Conservation (phyloP, 2,888 invertebrate species). For the Thalpophila matura region DNA sequence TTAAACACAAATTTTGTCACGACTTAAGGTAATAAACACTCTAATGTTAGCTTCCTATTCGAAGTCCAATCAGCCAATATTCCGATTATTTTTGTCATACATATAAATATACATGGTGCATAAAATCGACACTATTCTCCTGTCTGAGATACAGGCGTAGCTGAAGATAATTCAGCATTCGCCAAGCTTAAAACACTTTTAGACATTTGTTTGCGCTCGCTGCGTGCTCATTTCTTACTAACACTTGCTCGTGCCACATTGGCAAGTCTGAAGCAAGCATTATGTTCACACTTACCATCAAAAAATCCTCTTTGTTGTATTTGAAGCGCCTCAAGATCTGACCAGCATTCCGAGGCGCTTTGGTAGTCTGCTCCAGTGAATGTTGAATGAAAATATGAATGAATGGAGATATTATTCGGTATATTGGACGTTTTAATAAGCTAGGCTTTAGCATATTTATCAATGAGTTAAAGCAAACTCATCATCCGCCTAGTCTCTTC, state of each 20-base stretch:
- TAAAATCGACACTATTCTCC: not conserved
- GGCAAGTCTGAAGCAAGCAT: constrained; percentile 26
- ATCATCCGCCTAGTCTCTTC: too few species aligned
- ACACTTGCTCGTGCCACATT: constrained; percentile 18
- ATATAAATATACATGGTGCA: constrained; percentile 17
- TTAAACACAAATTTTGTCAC: constrained; percentile 10
- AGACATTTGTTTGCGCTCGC: constrained; percentile 7
- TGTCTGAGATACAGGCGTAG: not conserved
- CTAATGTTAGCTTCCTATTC: not conserved
- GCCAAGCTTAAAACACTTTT: not conserved
- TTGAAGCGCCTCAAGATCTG: constrained; percentile 47
- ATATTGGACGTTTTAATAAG: not conserved
- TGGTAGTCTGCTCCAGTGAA: constrained; percentile 52
- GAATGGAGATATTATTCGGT: constrained; percentile 15
- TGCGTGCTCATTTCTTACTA: constrained; percentile 2
- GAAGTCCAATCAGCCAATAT: constrained; percentile 7
- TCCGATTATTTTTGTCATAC: constrained; percentile 4
- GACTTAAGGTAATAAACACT: not conserved
- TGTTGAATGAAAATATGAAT: constrained; percentile 46
- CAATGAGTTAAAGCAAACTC: not conserved
- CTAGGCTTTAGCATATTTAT: not conserved
- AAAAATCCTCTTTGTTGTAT: constrained; percentile 41
- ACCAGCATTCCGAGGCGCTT: constrained; percentile 42
- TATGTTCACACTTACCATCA: constrained; percentile 43
- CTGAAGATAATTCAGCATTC: not conserved